Percentiles rank a stretch among this genome's conserved stretches.
Evolutionary conservation across 1,140 invertebrate species (phyloP).

Genomic region (Drosophila malerkotliana): DNA sequence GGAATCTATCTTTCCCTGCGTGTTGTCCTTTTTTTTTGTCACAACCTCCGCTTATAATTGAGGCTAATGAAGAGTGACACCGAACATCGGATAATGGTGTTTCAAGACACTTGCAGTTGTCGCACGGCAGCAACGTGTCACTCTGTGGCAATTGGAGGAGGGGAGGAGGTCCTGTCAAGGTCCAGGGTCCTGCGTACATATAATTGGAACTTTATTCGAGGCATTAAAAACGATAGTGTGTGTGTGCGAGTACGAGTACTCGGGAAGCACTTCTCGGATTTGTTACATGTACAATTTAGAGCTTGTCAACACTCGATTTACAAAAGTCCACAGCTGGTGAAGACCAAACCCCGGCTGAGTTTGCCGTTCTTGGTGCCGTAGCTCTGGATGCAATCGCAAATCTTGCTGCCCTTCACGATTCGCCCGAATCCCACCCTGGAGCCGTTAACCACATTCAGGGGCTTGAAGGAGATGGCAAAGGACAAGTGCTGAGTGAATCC

Average conservation of each 20-base stretch:
- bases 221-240: not conserved
- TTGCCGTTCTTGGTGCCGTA: slow-evolving; percentile 78
- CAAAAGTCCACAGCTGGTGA: slow-evolving; percentile 59
- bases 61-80: slow-evolving; percentile 77
- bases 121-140: slow-evolving; percentile 40
- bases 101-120: slow-evolving; percentile 65
- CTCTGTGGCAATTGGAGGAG: slow-evolving; percentile 9
- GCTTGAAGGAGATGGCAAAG: slow-evolving; percentile 74
- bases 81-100: slow-evolving; percentile 77
- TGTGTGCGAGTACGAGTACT: not conserved
- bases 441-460: slow-evolving; percentile 64
- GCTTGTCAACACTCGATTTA: slow-evolving; percentile 17
- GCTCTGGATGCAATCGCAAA: slow-evolving; percentile 66
- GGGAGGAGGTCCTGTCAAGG: slow-evolving; percentile 15
- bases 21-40: slow-evolving; percentile 14
- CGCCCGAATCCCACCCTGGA: slow-evolving; percentile 69
- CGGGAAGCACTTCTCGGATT: slow-evolving; percentile 10
- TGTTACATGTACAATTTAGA: slow-evolving; percentile 30
- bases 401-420: slow-evolving; percentile 57
- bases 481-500: slow-evolving; percentile 54
- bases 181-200: slow-evolving; percentile 21
- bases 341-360: slow-evolving; percentile 50
- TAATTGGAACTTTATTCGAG: slow-evolving; percentile 35
- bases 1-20: slow-evolving; percentile 13
- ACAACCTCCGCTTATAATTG: slow-evolving; percentile 58